These are phyloP conservation scores for Hesperia comma DNA, from an alignment of 2,888 invertebrate species.

Conservation along the genomic window DNA sequence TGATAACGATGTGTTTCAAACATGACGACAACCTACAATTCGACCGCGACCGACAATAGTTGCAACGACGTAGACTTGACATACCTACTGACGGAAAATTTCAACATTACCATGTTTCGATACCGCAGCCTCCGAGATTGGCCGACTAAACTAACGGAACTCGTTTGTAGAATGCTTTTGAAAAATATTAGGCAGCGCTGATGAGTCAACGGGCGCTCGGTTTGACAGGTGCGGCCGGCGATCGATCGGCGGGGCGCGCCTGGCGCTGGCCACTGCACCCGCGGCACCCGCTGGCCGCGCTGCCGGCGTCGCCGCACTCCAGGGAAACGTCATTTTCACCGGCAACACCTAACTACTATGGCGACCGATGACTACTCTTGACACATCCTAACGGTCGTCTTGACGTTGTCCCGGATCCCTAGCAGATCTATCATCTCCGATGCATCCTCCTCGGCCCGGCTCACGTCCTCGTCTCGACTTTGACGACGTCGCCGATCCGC, in stretches of 20 bases:
- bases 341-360: slow-evolving; percentile 76
- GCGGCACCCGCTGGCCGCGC: slow-evolving; percentile 41
- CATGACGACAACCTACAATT: neutral
- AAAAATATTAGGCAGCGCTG: slow-evolving; percentile 63
- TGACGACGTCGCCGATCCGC: slow-evolving; percentile 68
- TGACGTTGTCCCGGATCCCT: slow-evolving; percentile 42
- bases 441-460: slow-evolving; percentile 46
- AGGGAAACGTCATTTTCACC: slow-evolving; percentile 67
- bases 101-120: slow-evolving; percentile 49
- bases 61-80: slow-evolving; percentile 2
- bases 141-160: slow-evolving; percentile 52
- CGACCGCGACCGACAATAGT: neutral
- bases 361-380: slow-evolving; percentile 68
- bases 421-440: slow-evolving; percentile 46
- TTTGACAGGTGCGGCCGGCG: slow-evolving; percentile 76
- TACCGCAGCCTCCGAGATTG: slow-evolving; percentile 44
- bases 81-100: slow-evolving; percentile 33
- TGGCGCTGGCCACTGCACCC: slow-evolving; percentile 41
- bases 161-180: slow-evolving; percentile 67
- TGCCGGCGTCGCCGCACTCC: slow-evolving; percentile 21
- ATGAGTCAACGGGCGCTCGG: slow-evolving; percentile 78
- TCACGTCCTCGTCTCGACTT: slow-evolving; percentile 50
- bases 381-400: slow-evolving; percentile 55
- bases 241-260: slow-evolving; percentile 75
- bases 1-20: neutral